These are phyloP conservation scores for Hyperoplus immaculatus DNA, from an alignment of 2,797 vertebrate genomes.

Conservation along the genomic window DNA sequence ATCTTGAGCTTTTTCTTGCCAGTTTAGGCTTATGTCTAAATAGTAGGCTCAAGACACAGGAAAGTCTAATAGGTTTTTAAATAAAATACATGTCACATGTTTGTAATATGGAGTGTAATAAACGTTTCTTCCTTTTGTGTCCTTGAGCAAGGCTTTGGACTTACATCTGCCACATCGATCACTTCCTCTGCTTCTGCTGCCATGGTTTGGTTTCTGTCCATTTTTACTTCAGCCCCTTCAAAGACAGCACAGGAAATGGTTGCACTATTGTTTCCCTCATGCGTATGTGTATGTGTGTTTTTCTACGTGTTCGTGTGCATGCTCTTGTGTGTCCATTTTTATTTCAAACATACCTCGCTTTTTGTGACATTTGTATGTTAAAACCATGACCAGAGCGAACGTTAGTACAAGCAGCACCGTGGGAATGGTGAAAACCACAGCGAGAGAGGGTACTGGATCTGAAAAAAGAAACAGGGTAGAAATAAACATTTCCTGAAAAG, in stretches of 20 bases:
- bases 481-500: background rate
- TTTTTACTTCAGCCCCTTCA: background rate
- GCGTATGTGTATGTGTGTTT: background rate
- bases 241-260: constrained; percentile 1
- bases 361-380: constrained; percentile 23
- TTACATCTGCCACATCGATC: background rate
- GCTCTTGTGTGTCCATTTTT: background rate
- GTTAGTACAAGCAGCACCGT: constrained; percentile 6
- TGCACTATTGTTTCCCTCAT: background rate
- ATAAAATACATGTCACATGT: background rate
- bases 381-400: background rate
- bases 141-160: background rate
- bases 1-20: background rate
- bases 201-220: background rate
- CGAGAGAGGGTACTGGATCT: background rate
- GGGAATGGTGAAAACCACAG: background rate
- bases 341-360: constrained; percentile 39
- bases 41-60: too few species aligned
- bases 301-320: background rate
- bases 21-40: background rate
- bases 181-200: background rate
- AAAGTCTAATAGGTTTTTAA: too few species aligned
- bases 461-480: background rate
- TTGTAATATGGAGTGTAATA: background rate
- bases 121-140: background rate